These are phyloP conservation scores for Nycteola revayana DNA, from an alignment of 2,888 invertebrate species.

Conservation along the genomic window DNA sequence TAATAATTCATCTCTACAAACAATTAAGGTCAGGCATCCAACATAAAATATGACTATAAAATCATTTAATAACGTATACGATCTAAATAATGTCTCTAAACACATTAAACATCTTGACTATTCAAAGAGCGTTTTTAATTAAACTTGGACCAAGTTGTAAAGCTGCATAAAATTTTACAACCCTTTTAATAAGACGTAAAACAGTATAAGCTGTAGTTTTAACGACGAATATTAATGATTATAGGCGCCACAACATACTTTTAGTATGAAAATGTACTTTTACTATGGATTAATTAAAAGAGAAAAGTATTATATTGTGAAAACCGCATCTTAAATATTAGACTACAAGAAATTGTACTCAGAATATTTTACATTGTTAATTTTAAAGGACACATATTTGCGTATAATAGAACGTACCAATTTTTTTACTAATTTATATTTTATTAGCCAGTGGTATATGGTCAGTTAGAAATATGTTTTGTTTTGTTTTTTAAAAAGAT, in stretches of 20 bases:
- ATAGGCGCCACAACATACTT: slow-evolving; percentile 65
- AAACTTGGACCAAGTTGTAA: slow-evolving; percentile 61
- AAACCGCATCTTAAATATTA: too few species aligned
- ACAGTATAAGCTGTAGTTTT: slow-evolving; percentile 64
- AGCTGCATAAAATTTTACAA: slow-evolving; percentile 76
- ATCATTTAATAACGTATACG: slow-evolving; percentile 33
- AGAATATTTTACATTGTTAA: too few species aligned
- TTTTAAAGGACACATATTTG: too few species aligned
- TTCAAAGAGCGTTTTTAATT: slow-evolving; percentile 79
- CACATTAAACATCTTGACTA: slow-evolving; percentile 62
- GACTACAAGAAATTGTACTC: too few species aligned
- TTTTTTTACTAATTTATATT: too few species aligned
- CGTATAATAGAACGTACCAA: too few species aligned
- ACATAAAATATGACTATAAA: slow-evolving; percentile 11
- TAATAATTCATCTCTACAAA: slow-evolving; percentile 1
- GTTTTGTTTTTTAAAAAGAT: too few species aligned
- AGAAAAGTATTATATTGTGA: too few species aligned
- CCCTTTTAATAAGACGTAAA: slow-evolving; percentile 79
- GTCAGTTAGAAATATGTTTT: too few species aligned
- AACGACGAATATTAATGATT: slow-evolving; percentile 74
- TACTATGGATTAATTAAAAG: slow-evolving; percentile 13
- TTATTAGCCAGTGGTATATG: too few species aligned
- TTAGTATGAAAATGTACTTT: slow-evolving; percentile 39
- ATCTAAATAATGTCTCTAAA: slow-evolving; percentile 39
- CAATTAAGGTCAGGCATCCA: background rate